Percentiles rank a stretch among this genome's conserved stretches.
These are phyloP conservation scores for Euproctis similis DNA, from an alignment of 2,888 invertebrate genomes.

Conservation along the genomic window DNA sequence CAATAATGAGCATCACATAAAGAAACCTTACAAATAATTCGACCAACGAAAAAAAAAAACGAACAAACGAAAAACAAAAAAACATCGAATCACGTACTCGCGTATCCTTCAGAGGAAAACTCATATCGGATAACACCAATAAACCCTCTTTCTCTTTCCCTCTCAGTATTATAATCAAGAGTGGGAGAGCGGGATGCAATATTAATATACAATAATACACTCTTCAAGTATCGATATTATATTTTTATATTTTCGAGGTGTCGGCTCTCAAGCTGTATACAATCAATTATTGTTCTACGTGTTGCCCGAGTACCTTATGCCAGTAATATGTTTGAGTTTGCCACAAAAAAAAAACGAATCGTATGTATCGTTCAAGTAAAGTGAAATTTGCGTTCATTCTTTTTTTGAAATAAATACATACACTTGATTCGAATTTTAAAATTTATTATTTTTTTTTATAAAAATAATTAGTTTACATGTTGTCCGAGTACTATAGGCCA, in stretches of 20 bases:
- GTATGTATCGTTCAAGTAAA: no score
- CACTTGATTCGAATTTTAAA: no score
- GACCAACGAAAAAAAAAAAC: constrained; percentile 72
- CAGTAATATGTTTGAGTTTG: constrained; percentile 52
- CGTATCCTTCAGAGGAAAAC: constrained; percentile 71
- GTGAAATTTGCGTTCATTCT: constrained; percentile 48
- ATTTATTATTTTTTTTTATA: no score
- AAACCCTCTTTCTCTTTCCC: constrained; percentile 40
- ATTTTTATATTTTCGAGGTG: constrained; percentile 66
- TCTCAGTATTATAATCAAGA: constrained; percentile 9
- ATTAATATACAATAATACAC: constrained; percentile 55
- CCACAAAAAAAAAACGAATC: constrained; percentile 44
- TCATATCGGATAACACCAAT: constrained; percentile 67
- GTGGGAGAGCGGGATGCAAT: constrained; percentile 39
- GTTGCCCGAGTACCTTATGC: constrained; percentile 60
- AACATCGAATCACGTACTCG: constrained; percentile 71
- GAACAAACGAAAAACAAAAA: no score
- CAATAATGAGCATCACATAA: constrained; percentile 74
- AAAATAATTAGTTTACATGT: no score
- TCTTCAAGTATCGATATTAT: constrained; percentile 40
- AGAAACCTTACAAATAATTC: constrained; percentile 75
- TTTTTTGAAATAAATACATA: no score
- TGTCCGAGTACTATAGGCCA: no score
- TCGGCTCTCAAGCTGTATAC: constrained; percentile 60
- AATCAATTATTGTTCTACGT: constrained; percentile 72